Evolutionary conservation across 2,113 vertebrate genomes (phyloP), one percentile per base, ranked within the genome.

Genomic region (Phylloscopus whistleri): DNA sequence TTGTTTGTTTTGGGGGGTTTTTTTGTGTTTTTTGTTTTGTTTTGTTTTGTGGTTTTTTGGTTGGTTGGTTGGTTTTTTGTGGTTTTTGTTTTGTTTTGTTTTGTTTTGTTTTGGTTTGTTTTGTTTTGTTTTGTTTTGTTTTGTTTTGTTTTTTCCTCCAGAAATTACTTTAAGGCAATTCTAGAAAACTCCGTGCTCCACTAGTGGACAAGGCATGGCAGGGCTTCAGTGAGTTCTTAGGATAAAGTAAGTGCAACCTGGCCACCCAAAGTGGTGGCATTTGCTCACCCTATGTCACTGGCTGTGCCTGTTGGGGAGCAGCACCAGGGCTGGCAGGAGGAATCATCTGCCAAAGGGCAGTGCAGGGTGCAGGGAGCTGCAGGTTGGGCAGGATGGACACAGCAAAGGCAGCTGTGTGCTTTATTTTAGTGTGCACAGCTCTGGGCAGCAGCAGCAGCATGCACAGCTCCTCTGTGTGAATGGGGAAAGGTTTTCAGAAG

Each of bases 251-350:
- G n/a, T 8, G 28, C 58, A 44, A 8, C 19, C 10, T 35, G 46
- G 6, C 41, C 58, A 12, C 9, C 62, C 43, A 31, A 7, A 66
- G 17, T 21, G 2, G 41, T 0, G 12, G 48, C 0, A 0, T 31
- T 39, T 1, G 2, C 44, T 60, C 0, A 0, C 7, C 2, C 55
- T 9, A 31, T 43, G 70, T 15, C 2, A 2, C 72, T 12, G 5
- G n/a, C 35, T 11, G 6, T 35, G 59, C 28, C 28, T 10, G 5
- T 2, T 5, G 16, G 53, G 48, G 30, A 72, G 51, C 35, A 60
- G 35, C 30, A 11, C 0, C 1, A 2, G 3, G 3, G 56, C 20
- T 11, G 9, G 59, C 28, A 11, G 0, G 2, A 33, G 49, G 33
- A 31, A 78, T 10, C 10, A 0, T 27, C 48, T 66, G 41, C 49